Base-by-base conservation (phyloP, 2,113 vertebrate genomes). In the Ameiurus melas region DNA sequence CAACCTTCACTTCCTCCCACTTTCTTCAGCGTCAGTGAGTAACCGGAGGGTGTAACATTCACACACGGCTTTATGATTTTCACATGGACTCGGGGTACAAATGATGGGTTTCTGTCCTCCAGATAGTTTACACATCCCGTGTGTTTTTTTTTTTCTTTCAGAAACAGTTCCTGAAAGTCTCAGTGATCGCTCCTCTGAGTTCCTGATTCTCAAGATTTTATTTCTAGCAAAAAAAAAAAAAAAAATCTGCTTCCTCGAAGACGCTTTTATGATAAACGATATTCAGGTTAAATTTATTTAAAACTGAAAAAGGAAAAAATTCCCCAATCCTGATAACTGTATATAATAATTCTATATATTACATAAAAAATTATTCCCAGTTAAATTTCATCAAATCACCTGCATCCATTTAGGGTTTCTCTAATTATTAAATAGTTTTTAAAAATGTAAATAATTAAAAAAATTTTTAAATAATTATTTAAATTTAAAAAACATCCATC, bases 1-100 rank as follows among this genome's bases (percentile, higher is more conserved):
- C 55, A 85, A 89, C 7, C 62, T 9, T 71, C 19, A 78, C 47
- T 90, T 89, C 79, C 84, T 84, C 30, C 53, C 30, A 20, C 91
- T 86, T 89, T 89, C 71, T 80, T 9, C 73, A n/a, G 10, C 55
- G 4, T 66, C 6, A 20, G 55, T 58, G 30, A 70, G 33, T 10
- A 36, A 47, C 19, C 30, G 17, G 36, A 36, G 36, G 22, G 33
- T 82, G 51, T 27, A 1, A 6, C 1, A 0, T 73, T 55, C 70
- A 13, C 39, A 30, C 62, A 7, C 30, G 57, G 7, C 19, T 14
- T 78, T 51, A 47, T 78, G 47, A 55, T 55, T 30, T 3, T 55
- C 27, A 53, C 2, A 1, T 58, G 55, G 10, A 64, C 81, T 39
- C 7, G 0, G 13, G 36, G 55, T 83, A 19, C 33, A 58, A 39